These are phyloP conservation scores for Drymodes brunneopygia DNA, from an alignment of 2,113 vertebrate genomes.

Conservation along the genomic window DNA sequence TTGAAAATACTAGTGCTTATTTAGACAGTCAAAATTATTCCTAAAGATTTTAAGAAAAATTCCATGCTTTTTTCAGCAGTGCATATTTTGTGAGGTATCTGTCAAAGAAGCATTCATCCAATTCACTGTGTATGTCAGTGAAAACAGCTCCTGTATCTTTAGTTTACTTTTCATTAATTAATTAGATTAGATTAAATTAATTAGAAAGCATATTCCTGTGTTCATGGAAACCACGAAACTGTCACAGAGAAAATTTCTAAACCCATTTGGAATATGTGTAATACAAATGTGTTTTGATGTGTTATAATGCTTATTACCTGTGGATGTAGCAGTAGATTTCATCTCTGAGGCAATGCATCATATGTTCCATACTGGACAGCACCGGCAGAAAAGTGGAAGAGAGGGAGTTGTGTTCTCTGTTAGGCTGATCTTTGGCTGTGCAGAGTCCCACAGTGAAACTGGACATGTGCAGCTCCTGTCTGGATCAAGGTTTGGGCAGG, in stretches of 20 bases:
- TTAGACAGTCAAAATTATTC: not conserved
- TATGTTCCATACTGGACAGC: rapidly evolving
- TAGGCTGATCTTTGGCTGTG: not conserved
- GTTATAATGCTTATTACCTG: not conserved
- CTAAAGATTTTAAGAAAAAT: not conserved
- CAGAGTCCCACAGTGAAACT: not conserved
- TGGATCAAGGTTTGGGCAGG: not conserved
- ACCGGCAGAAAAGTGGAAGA: not conserved
- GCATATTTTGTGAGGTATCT: not conserved
- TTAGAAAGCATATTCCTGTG: not conserved
- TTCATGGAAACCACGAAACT: not conserved
- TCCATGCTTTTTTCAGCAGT: not conserved
- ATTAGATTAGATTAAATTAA: not conserved
- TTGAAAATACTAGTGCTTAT: not conserved
- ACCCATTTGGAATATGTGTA: not conserved
- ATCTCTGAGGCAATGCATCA: not conserved
- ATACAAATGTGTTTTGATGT: not conserved
- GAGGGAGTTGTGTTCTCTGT: not conserved
- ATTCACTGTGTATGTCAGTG: not conserved
- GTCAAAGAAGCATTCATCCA: not conserved
- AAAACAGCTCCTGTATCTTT: not conserved
- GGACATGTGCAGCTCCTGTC: not conserved
- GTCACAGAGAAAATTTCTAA: not conserved
- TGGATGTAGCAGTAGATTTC: not conserved
- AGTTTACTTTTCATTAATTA: not conserved